These are phyloP conservation scores for Dryadula phaetusa DNA, from an alignment of 2,888 invertebrate genomes.

Conservation along the genomic window DNA sequence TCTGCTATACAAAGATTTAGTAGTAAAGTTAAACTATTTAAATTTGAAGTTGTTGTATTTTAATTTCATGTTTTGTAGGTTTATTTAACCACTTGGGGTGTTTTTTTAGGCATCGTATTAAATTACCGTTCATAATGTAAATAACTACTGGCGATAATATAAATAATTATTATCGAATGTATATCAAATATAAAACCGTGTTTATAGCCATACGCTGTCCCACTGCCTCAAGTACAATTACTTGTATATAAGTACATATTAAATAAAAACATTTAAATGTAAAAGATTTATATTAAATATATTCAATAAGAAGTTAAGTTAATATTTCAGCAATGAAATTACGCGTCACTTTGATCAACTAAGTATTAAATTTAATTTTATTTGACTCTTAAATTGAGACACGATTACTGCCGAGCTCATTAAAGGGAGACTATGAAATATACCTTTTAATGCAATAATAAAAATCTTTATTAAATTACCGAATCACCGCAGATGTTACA, in stretches of 20 bases:
- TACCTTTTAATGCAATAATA: constrained; percentile 4
- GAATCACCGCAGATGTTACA: constrained; percentile 8
- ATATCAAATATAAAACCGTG: too few species aligned
- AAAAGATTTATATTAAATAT: not conserved
- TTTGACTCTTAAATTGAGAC: constrained; percentile 1
- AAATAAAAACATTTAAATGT: not conserved
- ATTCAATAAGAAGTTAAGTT: not conserved
- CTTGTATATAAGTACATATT: not conserved
- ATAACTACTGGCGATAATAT: too few species aligned
- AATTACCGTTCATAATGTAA: too few species aligned
- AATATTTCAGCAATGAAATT: not conserved
- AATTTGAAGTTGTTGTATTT: too few species aligned
- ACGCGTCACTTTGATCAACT: not conserved
- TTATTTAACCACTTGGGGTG: too few species aligned
- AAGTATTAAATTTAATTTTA: constrained; percentile 11
- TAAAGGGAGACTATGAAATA: not conserved
- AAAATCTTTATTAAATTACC: constrained; percentile 1
- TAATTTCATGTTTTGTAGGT: too few species aligned
- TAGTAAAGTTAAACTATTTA: too few species aligned
- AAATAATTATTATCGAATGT: too few species aligned
- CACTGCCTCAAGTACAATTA: too few species aligned
- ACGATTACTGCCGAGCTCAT: constrained; percentile 11
- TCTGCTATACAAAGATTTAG: too few species aligned
- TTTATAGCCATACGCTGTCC: too few species aligned
- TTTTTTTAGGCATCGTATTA: too few species aligned